Evolutionary conservation across 1,140 invertebrate genomes (phyloP).

Genomic region (Microplitis demolitor): DNA sequence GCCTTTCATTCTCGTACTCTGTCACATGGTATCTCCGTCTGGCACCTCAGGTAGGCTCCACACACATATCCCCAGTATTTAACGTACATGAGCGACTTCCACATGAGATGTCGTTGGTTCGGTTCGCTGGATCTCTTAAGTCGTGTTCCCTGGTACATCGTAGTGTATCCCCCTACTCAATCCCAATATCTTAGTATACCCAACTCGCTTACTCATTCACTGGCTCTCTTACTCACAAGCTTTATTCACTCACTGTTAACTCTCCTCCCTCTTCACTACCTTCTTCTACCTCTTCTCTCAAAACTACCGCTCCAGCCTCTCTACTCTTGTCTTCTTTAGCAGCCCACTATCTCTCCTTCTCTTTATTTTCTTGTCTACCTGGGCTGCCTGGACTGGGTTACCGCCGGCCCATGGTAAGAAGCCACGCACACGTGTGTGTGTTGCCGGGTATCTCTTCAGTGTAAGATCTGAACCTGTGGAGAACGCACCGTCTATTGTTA

Average conservation of each 20-base stretch:
- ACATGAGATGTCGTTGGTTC: conserved; percentile 9
- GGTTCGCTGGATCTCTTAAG: background rate
- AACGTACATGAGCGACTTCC: background rate
- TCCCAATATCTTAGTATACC: no score
- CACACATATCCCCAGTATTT: background rate
- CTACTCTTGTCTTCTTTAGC: background rate
- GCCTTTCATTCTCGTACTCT: conserved; percentile 19
- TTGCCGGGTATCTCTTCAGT: conserved; percentile 52
- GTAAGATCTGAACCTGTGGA: conserved; percentile 61
- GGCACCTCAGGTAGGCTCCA: background rate
- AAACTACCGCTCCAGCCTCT: no score
- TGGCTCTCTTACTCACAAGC: no score
- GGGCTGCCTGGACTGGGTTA: conserved; percentile 14
- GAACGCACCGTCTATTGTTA: conserved; percentile 61
- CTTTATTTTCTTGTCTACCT: conserved; percentile 43
- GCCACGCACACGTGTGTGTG: conserved; percentile 50
- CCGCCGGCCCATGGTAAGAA: conserved; percentile 33
- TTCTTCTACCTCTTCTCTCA: conserved; percentile 13
- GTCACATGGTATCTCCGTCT: background rate
- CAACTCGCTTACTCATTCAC: no score
- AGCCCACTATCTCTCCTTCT: conserved; percentile 26
- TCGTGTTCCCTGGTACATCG: conserved; percentile 3
- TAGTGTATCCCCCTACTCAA: conserved; percentile 19
- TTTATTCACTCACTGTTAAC: background rate
- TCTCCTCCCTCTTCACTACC: conserved; percentile 10